phyloP scores from a whole-genome alignment of 2,797 vertebrate genomes.

The Danio choprae region DNA sequence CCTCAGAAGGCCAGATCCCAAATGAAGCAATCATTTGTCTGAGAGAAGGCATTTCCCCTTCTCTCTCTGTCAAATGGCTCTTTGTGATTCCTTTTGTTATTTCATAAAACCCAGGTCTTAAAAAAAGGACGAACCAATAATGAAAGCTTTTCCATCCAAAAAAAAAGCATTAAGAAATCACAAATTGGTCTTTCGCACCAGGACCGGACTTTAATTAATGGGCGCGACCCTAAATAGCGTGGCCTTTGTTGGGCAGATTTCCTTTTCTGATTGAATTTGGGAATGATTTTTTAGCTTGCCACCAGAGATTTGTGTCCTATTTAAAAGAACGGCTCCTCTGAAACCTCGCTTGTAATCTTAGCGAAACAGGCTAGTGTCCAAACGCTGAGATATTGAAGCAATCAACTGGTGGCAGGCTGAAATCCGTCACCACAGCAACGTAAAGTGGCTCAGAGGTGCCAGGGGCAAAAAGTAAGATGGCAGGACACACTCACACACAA shows the following conservation, averaged over 20 bases:
- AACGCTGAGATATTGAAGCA: constrained; percentile 45
- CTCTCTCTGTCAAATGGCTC: constrained; percentile 57
- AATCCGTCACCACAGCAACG: constrained; percentile 44
- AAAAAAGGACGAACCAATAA: constrained; percentile 54
- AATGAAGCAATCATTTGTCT: constrained; percentile 66
- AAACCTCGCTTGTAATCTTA: constrained; percentile 59
- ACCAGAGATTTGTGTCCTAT: constrained; percentile 59
- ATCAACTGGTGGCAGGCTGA: constrained; percentile 40
- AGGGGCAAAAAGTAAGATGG: background rate
- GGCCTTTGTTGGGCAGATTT: constrained; percentile 59
- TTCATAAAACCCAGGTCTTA: constrained; percentile 54
- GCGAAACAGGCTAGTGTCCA: constrained; percentile 31
- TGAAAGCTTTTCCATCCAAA: background rate
- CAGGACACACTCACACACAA: constrained; percentile 11
- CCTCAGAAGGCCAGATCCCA: constrained; percentile 57
- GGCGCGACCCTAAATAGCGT: constrained; percentile 58
- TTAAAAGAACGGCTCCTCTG: constrained; percentile 55
- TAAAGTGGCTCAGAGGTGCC: constrained; percentile 2
- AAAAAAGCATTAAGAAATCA: constrained; percentile 55
- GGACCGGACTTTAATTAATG: constrained; percentile 68
- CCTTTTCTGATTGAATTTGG: constrained; percentile 64
- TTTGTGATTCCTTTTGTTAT: constrained; percentile 64
- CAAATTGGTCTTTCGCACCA: constrained; percentile 61
- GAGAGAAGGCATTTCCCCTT: constrained; percentile 57
- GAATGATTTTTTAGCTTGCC: constrained; percentile 56